phyloP scores from a whole-genome alignment of 2,113 vertebrate genomes.

The Ahaetulla prasina region DNA sequence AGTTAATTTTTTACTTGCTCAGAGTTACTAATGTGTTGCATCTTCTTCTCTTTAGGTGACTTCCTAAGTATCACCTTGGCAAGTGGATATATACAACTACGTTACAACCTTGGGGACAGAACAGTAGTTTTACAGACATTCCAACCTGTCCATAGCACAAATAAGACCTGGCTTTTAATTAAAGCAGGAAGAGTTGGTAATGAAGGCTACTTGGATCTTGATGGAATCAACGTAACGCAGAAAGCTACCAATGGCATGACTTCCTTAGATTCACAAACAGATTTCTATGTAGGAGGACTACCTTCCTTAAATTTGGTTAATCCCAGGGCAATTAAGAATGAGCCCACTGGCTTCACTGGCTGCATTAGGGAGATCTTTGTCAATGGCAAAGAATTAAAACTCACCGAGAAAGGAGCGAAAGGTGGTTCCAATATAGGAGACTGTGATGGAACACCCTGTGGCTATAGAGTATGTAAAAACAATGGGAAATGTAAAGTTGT shows the following conservation, averaged over 20 bases:
- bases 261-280: slow-evolving; percentile 68
- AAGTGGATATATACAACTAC: slow-evolving; percentile 74
- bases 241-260: slow-evolving; percentile 68
- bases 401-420: slow-evolving; percentile 71
- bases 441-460: slow-evolving; percentile 81
- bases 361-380: slow-evolving; percentile 74
- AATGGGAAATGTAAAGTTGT: slow-evolving; percentile 65
- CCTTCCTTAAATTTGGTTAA: slow-evolving; percentile 71
- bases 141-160: slow-evolving; percentile 53
- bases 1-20: not conserved
- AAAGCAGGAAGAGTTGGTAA: slow-evolving; percentile 72
- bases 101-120: slow-evolving; percentile 80
- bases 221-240: slow-evolving; percentile 62
- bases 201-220: slow-evolving; percentile 74
- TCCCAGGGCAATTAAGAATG: slow-evolving; percentile 67
- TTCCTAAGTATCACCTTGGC: slow-evolving; percentile 81
- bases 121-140: slow-evolving; percentile 66
- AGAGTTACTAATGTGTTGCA: not conserved
- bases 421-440: slow-evolving; percentile 79
- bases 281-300: slow-evolving; percentile 81
- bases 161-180: slow-evolving; percentile 73
- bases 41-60: slow-evolving; percentile 71
- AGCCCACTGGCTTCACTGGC: slow-evolving; percentile 74
- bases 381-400: slow-evolving; percentile 74
- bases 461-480: slow-evolving; percentile 80